phyloP scores from a whole-genome alignment of 2,113 vertebrate species.

The Nibea albiflora region DNA sequence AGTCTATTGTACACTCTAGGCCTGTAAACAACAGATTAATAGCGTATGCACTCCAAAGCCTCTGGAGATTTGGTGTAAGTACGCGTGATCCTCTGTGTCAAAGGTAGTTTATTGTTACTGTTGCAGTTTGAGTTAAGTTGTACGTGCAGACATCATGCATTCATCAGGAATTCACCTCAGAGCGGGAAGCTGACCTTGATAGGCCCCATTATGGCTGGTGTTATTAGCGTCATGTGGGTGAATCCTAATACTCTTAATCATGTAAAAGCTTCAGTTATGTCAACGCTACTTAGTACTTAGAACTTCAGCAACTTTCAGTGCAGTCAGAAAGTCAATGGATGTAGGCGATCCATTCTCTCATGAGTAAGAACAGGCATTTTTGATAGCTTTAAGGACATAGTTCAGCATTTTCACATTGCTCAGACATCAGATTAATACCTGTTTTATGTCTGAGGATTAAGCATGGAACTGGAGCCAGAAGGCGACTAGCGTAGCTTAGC shows the following conservation, averaged over 20 bases:
- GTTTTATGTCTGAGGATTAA: not conserved
- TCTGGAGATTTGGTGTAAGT: not conserved
- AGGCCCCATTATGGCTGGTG: not conserved
- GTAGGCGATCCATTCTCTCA: not conserved
- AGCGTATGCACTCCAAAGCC: not conserved
- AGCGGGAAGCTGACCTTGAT: not conserved
- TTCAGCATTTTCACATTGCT: not conserved
- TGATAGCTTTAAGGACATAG: not conserved
- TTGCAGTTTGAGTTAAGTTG: not conserved
- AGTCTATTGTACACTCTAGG: not conserved
- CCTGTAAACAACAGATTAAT: constrained; percentile 35
- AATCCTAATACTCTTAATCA: not conserved
- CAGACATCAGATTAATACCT: not conserved
- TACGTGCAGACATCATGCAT: not conserved
- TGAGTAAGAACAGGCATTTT: not conserved
- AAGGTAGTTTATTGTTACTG: constrained; percentile 39
- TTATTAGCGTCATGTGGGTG: not conserved
- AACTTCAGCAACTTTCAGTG: not conserved
- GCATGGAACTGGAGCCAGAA: too few species aligned
- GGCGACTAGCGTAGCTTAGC: too few species aligned
- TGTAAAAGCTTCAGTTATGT: not conserved
- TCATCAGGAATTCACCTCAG: not conserved
- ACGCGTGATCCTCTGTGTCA: not conserved
- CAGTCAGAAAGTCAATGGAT: not conserved
- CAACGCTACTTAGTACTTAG: not conserved